Base-by-base conservation (phyloP, 2,888 invertebrate species). In the Dryobotodes eremita region DNA sequence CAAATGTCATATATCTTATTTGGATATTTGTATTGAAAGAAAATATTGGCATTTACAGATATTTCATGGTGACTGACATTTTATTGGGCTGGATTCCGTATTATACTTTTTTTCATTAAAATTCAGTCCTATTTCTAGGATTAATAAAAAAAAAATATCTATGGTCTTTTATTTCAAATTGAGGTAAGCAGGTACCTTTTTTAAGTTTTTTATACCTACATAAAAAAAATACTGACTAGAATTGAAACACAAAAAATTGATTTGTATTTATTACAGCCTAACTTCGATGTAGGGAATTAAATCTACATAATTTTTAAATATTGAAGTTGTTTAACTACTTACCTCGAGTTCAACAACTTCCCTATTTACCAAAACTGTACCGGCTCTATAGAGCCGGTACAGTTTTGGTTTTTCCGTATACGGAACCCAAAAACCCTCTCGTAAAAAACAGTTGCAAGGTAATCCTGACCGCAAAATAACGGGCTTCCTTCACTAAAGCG, bases 381-480 rank as follows among this genome's bases (percentile, higher is more conserved):
- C 26, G 31, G n/a, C 46, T 13, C 17, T 20, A n/a, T n/a, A n/a
- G n/a, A n/a, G n/a, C n/a, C n/a, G n/a, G n/a, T n/a, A n/a, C n/a
- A n/a, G n/a, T n/a, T n/a, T n/a, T n/a, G n/a, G n/a, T n/a, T n/a
- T n/a, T n/a, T n/a, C n/a, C 5, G 7, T n/a, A 13, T 15, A 84
- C 46, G 70, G 80, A 77, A 77, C 88, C 81, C 79, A 50, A 75
- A 78, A 59, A 46, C 7, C 57, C 62, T 78, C 62, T 57, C 79
- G 72, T 55, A 88, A 88, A 82, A 82, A 80, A 79, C 84, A 77
- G 78, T 79, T 78, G 79, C 84, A 36, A 68, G 55, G 13, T 87
- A 84, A 86, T 88, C 81, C 82, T 82, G 87, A 93, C 94, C 94
- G 57, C 94, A 93, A 94, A n/a, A 93, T 91, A 89, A 91, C 89